phyloP scores from a whole-genome alignment of 2,113 vertebrate species.

The Heterocephalus glaber region DNA sequence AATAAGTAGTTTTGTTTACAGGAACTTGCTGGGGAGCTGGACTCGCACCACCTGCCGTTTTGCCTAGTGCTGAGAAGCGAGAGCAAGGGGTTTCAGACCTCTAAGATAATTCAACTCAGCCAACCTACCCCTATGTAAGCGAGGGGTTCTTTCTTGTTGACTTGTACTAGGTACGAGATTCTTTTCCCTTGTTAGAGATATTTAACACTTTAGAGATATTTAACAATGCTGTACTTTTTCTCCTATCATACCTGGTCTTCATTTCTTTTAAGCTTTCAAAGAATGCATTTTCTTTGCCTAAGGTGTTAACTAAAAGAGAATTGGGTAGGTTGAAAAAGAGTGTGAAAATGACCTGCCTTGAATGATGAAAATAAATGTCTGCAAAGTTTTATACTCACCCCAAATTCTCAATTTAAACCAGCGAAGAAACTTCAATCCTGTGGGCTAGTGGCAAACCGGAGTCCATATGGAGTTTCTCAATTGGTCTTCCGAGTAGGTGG shows the following conservation, averaged over 20 bases:
- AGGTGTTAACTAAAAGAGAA: slow-evolving; percentile 53
- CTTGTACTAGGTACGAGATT: not conserved
- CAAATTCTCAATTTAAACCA: slow-evolving; percentile 74
- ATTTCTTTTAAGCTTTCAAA: slow-evolving; percentile 62
- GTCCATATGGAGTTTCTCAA: slow-evolving; percentile 73
- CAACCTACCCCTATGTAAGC: not conserved
- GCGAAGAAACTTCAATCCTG: slow-evolving; percentile 68
- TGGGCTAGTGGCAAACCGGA: slow-evolving; percentile 71
- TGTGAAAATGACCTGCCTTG: slow-evolving; percentile 61
- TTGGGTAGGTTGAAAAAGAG: slow-evolving; percentile 49
- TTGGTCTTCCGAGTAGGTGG: slow-evolving; percentile 73
- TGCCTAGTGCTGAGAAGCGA: slow-evolving; percentile 61
- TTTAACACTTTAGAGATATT: not conserved
- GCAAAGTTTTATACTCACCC: slow-evolving; percentile 69
- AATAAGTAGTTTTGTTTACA: slow-evolving; percentile 82
- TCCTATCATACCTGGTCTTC: not conserved
- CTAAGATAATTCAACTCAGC: slow-evolving; percentile 59
- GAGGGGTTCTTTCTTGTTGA: not conserved
- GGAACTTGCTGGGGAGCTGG: slow-evolving; percentile 79
- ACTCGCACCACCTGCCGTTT: slow-evolving; percentile 77
- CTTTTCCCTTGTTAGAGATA: not conserved
- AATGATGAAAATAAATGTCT: slow-evolving; percentile 73
- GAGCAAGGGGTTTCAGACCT: slow-evolving; percentile 69
- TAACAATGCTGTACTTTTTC: not conserved
- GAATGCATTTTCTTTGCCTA: slow-evolving; percentile 48